Conservation (phyloP, 2,888 invertebrate genomes). For the Pristionchus exspectatus region DNA sequence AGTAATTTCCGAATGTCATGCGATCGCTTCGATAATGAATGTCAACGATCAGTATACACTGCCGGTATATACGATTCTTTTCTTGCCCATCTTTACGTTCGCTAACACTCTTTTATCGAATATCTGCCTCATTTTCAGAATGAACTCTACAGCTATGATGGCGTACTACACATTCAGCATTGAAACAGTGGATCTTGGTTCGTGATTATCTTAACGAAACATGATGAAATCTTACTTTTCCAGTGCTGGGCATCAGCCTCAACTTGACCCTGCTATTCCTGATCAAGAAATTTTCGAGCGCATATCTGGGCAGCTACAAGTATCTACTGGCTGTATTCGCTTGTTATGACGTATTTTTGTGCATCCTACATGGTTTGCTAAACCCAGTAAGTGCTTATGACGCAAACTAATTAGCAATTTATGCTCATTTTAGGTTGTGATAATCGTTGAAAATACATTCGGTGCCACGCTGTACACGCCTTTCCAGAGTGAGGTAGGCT, state of each 20-base stretch:
- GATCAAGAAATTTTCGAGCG: background rate
- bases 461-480: background rate
- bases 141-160: background rate
- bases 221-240: background rate
- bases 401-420: no score
- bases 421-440: background rate
- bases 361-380: background rate
- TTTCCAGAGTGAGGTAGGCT: background rate
- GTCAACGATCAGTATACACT: no score
- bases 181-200: background rate
- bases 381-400: background rate
- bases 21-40: no score
- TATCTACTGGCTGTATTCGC: background rate
- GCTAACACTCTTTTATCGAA: no score
- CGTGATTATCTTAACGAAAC: background rate
- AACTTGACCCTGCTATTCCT: background rate
- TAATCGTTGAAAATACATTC: background rate
- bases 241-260: background rate
- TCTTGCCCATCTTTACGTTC: no score
- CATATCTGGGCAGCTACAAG: constrained; percentile 7
- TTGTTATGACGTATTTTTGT: background rate
- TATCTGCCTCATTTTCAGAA: no score
- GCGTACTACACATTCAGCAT: background rate
- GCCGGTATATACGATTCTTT: no score
- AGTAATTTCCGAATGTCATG: no score